Evolutionary conservation across 2,888 invertebrate species (phyloP).

Genomic region (Ditylenchus weischeri): DNA sequence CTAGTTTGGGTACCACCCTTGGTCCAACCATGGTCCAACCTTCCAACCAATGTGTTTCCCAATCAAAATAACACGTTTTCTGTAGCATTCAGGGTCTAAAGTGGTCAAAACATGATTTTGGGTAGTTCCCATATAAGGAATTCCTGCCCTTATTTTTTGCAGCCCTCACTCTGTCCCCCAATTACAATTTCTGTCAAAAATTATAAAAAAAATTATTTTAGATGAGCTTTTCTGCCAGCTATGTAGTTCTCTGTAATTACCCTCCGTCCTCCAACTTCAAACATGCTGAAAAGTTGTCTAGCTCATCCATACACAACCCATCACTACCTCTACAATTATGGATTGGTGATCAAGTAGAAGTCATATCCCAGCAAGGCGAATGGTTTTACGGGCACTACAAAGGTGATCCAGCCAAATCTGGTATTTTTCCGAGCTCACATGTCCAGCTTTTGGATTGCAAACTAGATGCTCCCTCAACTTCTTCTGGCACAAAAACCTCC

Average conservation of each 20-base stretch:
- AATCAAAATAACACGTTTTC: too few relatives aligned
- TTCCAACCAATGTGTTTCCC: too few relatives aligned
- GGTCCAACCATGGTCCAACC: too few relatives aligned
- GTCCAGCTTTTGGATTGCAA: not conserved
- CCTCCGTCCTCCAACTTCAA: not conserved
- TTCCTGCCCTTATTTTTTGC: too few relatives aligned
- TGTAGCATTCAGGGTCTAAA: too few relatives aligned
- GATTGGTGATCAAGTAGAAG: constrained; percentile 29
- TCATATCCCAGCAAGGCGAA: constrained; percentile 26
- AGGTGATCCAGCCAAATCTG: constrained; percentile 13
- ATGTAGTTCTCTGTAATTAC: not conserved
- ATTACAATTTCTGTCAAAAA: too few relatives aligned
- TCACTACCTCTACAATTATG: constrained; percentile 18
- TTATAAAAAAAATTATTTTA: not conserved
- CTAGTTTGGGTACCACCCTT: too few relatives aligned
- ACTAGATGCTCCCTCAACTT: not conserved
- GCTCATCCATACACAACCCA: not conserved
- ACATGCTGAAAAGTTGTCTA: not conserved
- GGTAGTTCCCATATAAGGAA: too few relatives aligned
- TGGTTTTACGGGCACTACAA: constrained; percentile 31
- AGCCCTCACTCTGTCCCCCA: too few relatives aligned
- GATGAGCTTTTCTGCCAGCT: not conserved
- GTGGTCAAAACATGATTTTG: too few relatives aligned
- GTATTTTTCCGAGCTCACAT: constrained; percentile 22
- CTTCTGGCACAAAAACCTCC: not conserved